phyloP scores from a whole-genome alignment of 2,113 vertebrate species.

The Onychorhynchus coronatus region DNA sequence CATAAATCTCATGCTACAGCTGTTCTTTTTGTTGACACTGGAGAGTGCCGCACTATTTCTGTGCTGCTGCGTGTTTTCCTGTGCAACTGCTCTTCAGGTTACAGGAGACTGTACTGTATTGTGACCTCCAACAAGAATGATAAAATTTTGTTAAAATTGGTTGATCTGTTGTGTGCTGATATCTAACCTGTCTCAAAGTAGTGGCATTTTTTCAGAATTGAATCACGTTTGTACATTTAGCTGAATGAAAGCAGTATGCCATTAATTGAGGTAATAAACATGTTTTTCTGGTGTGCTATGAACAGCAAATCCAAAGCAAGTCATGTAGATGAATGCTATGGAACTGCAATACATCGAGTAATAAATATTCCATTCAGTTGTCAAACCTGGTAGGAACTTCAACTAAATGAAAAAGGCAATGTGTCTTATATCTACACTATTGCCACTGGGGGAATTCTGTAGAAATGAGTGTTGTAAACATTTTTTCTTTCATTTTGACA shows the following conservation, averaged over 20 bases:
- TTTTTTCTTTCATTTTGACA: slow-evolving; percentile 74
- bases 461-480: slow-evolving; percentile 60
- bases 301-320: not conserved
- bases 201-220: not conserved
- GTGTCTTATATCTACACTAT: not conserved
- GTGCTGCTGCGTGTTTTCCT: not conserved
- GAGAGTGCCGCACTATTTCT: not conserved
- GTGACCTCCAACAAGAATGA: not conserved
- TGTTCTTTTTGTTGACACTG: not conserved
- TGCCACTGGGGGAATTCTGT: slow-evolving; percentile 20
- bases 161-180: not conserved
- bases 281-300: not conserved
- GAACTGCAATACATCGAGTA: not conserved
- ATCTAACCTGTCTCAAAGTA: not conserved
- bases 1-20: not conserved
- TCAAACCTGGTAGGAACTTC: slow-evolving; percentile 43
- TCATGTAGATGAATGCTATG: not conserved
- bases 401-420: slow-evolving; percentile 40
- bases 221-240: not conserved
- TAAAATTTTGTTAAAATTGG: not conserved
- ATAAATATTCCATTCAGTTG: slow-evolving; percentile 33
- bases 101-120: not conserved
- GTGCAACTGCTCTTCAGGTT: not conserved
- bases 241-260: not conserved
- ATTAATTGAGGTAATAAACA: slow-evolving; percentile 6